Conservation (phyloP, 2,797 vertebrate species). For the Thripadectes ignobilis region DNA sequence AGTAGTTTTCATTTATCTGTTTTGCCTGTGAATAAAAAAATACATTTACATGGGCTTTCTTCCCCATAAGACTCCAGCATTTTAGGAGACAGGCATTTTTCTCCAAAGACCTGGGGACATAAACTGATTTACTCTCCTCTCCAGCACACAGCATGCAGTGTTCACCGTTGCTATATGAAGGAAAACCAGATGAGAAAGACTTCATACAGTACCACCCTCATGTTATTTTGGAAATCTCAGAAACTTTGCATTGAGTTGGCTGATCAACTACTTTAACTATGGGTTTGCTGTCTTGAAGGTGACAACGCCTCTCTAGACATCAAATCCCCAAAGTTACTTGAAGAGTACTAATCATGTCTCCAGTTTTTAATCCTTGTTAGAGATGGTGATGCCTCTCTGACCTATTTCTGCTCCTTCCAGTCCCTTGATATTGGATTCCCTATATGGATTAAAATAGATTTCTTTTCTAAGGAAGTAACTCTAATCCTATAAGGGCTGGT, state of each 20-base stretch:
- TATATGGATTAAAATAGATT: constrained; percentile 9
- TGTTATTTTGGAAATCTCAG: not conserved
- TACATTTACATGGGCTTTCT: not conserved
- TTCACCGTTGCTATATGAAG: not conserved
- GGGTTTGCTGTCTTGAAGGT: not conserved
- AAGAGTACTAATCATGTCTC: constrained; percentile 8
- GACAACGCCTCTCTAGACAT: not conserved
- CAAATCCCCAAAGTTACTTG: not conserved
- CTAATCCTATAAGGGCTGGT: constrained; percentile 45
- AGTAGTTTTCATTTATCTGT: not conserved
- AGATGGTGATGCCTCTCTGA: constrained; percentile 31
- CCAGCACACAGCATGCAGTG: fast-evolving
- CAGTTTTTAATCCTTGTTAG: constrained; percentile 41
- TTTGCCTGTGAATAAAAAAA: not conserved
- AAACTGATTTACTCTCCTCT: not conserved
- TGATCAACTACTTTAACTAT: not conserved
- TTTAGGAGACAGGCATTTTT: not conserved
- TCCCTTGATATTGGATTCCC: constrained; percentile 42
- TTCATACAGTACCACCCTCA: not conserved
- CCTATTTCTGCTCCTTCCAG: constrained; percentile 29
- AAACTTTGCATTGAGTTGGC: not conserved
- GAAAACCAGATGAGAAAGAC: not conserved
- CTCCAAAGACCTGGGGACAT: not conserved
- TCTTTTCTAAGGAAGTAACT: constrained; percentile 46
- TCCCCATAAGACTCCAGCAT: not conserved